Conservation (phyloP, 2,113 vertebrate species). For the Aegypius monachus region DNA sequence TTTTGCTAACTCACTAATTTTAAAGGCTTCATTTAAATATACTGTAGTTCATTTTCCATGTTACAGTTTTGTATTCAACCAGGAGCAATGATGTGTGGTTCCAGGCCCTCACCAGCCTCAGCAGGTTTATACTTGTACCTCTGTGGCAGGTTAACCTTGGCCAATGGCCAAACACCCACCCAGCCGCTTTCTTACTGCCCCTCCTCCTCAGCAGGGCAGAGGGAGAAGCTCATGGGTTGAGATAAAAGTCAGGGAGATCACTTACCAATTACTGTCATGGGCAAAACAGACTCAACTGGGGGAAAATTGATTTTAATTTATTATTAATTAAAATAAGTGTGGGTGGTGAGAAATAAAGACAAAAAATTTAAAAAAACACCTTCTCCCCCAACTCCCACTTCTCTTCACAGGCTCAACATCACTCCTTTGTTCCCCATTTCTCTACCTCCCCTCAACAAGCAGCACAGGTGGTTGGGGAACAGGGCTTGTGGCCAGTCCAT, state of each 20-base stretch:
- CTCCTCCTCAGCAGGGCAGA: not conserved
- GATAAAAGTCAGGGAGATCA: not conserved
- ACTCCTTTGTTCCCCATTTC: fast-evolving
- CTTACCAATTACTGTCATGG: too few relatives aligned
- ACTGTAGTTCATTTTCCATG: not conserved
- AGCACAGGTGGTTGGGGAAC: fast-evolving
- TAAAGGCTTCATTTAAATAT: not conserved
- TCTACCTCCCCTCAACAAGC: fast-evolving
- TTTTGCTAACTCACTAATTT: not conserved
- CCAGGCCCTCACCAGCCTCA: not conserved
- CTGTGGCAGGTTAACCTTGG: not conserved
- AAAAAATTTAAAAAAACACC: not conserved
- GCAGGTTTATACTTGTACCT: not conserved
- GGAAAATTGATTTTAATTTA: not conserved
- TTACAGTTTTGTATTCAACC: not conserved
- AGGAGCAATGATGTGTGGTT: not conserved
- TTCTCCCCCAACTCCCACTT: fast-evolving
- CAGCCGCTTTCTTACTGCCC: fast-evolving
- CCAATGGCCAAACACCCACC: not conserved
- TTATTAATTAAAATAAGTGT: not conserved
- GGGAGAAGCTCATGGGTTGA: not conserved
- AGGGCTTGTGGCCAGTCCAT: fast-evolving
- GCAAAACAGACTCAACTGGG: not conserved
- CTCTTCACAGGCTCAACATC: not conserved
- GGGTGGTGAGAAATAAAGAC: not conserved